These are phyloP conservation scores for Eupithecia subfuscata DNA, from an alignment of 2,888 invertebrate genomes.

Conservation along the genomic window DNA sequence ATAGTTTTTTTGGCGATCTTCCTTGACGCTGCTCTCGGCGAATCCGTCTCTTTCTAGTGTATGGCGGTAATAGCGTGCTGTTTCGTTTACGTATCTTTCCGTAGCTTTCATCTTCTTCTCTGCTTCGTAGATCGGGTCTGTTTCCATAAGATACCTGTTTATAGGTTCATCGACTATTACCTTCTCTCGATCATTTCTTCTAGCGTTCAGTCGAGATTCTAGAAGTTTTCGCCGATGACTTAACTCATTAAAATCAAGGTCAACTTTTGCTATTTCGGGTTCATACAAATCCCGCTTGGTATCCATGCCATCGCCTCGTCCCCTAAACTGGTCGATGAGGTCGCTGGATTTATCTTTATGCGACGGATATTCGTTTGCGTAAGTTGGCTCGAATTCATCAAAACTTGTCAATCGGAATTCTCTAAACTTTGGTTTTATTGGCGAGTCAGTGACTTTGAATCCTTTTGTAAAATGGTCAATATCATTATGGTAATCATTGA, in stretches of 20 bases:
- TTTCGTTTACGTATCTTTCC: constrained; percentile 83
- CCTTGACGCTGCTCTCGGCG: constrained; percentile 79
- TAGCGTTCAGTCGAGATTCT: constrained; percentile 89
- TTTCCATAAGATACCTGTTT: constrained; percentile 73
- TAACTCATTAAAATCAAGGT: constrained; percentile 84
- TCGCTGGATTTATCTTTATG: constrained; percentile 62
- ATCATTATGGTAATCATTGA: constrained; percentile 77
- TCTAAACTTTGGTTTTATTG: constrained; percentile 86
- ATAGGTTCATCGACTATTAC: constrained; percentile 70
- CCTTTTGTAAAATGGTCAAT: constrained; percentile 75
- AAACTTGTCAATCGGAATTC: constrained; percentile 83
- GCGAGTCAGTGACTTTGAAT: constrained; percentile 81
- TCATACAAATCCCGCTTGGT: constrained; percentile 82
- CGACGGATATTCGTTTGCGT: constrained; percentile 71
- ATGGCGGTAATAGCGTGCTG: constrained; percentile 82
- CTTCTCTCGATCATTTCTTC: constrained; percentile 75
- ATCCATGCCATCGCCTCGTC: constrained; percentile 87
- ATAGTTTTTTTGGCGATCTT: constrained; percentile 80
- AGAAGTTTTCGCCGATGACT: constrained; percentile 89
- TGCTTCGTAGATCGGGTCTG: constrained; percentile 77
- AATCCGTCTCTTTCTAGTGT: constrained; percentile 84
- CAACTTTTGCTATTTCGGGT: constrained; percentile 66
- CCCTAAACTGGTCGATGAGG: constrained; percentile 79
- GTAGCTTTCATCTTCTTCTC: constrained; percentile 80
- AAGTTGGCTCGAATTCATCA: constrained; percentile 79